Evolutionary conservation across 2,113 vertebrate species (phyloP).

Genomic region (Phaethon lepturus): DNA sequence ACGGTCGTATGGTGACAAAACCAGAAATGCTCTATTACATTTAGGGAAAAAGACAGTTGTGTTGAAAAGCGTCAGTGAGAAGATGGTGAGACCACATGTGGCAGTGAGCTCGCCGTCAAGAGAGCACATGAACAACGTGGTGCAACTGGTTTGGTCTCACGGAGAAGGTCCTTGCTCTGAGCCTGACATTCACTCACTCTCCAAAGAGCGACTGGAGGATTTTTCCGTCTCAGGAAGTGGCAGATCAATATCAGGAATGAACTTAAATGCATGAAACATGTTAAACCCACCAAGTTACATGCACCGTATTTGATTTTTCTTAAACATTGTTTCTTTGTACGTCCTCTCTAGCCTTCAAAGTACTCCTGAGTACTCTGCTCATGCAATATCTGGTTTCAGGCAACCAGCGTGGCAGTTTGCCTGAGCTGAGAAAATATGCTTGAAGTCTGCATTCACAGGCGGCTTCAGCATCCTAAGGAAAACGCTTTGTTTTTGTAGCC

Average conservation of each 20-base stretch:
- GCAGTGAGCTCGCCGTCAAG: background rate
- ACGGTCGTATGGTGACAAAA: background rate
- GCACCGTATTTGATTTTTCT: conserved; percentile 7
- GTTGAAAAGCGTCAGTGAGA: background rate
- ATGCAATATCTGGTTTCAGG: conserved; percentile 51
- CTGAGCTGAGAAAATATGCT: conserved; percentile 37
- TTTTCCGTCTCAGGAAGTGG: background rate
- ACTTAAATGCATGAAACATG: background rate
- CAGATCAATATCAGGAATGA: background rate
- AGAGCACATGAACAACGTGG: background rate
- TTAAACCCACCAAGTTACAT: background rate
- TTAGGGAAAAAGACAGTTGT: background rate
- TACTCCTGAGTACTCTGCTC: background rate
- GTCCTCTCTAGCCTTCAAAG: conserved; percentile 17
- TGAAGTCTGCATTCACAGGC: conserved; percentile 39
- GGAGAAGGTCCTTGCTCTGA: background rate
- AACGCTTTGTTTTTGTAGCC: conserved; percentile 52
- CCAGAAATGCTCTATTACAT: background rate
- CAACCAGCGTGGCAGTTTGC: conserved; percentile 62
- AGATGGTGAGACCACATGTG: background rate
- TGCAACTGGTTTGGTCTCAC: background rate
- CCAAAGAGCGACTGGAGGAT: background rate
- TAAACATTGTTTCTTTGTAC: conserved; percentile 16
- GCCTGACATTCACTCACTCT: background rate
- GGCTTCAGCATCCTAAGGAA: conserved; percentile 20